These are phyloP conservation scores for Mesorhabditis sp. DNA, from an alignment of 2,888 invertebrate genomes.

Conservation along the genomic window DNA sequence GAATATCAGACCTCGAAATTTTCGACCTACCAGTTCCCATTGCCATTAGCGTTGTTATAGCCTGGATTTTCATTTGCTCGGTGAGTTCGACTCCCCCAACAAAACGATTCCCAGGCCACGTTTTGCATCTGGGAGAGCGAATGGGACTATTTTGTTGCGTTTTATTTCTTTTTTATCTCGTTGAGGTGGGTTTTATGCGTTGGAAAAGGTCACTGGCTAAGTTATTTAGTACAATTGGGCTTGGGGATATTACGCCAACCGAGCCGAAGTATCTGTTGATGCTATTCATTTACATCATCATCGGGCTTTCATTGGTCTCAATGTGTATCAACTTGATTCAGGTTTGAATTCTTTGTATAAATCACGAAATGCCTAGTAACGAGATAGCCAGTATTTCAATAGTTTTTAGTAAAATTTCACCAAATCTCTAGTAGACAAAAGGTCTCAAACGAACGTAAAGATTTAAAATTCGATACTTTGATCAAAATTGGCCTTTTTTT, in stretches of 20 bases:
- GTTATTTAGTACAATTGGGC: not conserved
- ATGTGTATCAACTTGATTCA: conserved; percentile 96
- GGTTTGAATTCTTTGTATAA: conserved; percentile 54
- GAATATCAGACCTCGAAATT: conserved; percentile 67
- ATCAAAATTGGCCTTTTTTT: too few species aligned
- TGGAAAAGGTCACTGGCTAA: not conserved
- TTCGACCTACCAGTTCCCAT: conserved; percentile 89
- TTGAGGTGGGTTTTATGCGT: conserved; percentile 62
- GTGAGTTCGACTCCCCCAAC: not conserved
- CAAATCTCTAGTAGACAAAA: too few species aligned
- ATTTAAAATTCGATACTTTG: too few species aligned
- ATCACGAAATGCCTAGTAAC: too few species aligned
- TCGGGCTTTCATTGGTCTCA: conserved; percentile 88
- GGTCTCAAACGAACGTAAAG: too few species aligned
- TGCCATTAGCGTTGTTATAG: conserved; percentile 76
- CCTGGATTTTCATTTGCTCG: conserved; percentile 83
- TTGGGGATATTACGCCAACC: conserved; percentile 61
- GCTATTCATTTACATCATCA: conserved; percentile 86
- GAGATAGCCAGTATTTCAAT: too few species aligned
- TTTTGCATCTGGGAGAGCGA: conserved; percentile 65
- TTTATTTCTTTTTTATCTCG: conserved; percentile 94
- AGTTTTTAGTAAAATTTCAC: too few species aligned
- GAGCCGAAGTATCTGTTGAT: conserved; percentile 84
- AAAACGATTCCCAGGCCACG: conserved; percentile 61
- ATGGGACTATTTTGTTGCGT: conserved; percentile 85